Percentiles rank a stretch among this genome's conserved stretches.
phyloP scores from a whole-genome alignment of 2,797 vertebrate species.

The Setipinna tenuifilis region DNA sequence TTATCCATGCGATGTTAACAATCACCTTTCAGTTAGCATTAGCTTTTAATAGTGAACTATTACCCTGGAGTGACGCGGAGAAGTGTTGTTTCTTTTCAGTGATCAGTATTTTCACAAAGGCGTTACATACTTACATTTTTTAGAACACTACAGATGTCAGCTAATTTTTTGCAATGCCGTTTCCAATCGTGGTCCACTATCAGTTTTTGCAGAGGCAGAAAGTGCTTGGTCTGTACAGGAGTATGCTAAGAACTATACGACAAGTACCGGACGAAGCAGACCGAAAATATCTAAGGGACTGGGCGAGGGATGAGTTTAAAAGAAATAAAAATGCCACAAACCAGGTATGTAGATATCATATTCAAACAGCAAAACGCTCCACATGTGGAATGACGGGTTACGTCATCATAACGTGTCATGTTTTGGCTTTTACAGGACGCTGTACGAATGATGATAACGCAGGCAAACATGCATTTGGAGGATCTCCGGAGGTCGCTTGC shows the following conservation, averaged over 20 bases:
- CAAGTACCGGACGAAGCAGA: conserved; percentile 82
- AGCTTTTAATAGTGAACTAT: neutral
- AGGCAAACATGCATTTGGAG: conserved; percentile 90
- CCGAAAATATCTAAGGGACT: conserved; percentile 81
- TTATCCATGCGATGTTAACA: too few species aligned
- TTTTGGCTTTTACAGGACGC: conserved; percentile 75
- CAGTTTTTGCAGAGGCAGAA: conserved; percentile 92
- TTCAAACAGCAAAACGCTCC: neutral
- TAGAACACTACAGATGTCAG: neutral
- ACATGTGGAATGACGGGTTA: neutral
- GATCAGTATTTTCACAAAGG: too few species aligned
- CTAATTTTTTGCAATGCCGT: too few species aligned
- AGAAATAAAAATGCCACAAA: conserved; percentile 84
- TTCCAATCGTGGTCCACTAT: neutral
- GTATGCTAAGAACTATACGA: conserved; percentile 79
- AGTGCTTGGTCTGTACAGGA: conserved; percentile 86
- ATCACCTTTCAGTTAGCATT: too few species aligned
- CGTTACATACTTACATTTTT: too few species aligned
- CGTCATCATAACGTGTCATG: conserved; percentile 26
- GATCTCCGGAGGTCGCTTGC: conserved; percentile 84
- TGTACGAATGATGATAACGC: conserved; percentile 93
- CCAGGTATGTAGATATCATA: conserved; percentile 71
- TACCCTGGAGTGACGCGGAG: neutral
- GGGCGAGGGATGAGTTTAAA: conserved; percentile 89
- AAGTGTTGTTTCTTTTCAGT: neutral